phyloP scores from a whole-genome alignment of 2,113 vertebrate genomes.

The Okapia johnstoni region DNA sequence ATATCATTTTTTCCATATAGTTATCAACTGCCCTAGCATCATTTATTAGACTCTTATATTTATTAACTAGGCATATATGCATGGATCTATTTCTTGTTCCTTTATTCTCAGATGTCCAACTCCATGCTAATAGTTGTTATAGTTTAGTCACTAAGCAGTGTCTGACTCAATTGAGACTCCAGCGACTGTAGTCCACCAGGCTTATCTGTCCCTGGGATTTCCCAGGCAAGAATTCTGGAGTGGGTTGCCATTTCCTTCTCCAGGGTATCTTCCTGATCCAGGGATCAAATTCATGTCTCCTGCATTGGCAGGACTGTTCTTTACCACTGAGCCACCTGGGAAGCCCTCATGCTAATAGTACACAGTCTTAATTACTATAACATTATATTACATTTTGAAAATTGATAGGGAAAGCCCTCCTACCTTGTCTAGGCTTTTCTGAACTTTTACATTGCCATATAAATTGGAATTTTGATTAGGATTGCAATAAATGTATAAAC shows the following conservation, averaged over 20 bases:
- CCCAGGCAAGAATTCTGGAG: background rate
- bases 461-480: background rate
- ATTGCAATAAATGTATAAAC: background rate
- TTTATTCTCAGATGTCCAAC: background rate
- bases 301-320: background rate
- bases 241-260: background rate
- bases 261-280: background rate
- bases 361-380: background rate
- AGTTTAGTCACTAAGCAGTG: background rate
- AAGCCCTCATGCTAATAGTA: background rate
- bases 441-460: background rate
- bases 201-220: background rate
- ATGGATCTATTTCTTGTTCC: background rate
- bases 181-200: background rate
- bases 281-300: background rate
- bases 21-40: background rate
- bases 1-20: background rate
- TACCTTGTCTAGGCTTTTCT: background rate
- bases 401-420: background rate
- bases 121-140: background rate
- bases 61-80: background rate
- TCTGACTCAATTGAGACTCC: background rate
- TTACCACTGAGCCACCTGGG: background rate
- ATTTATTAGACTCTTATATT: background rate
- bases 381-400: background rate